Conservation (phyloP, 2,797 vertebrate genomes). For the Enteromius thamalakanensis region DNA sequence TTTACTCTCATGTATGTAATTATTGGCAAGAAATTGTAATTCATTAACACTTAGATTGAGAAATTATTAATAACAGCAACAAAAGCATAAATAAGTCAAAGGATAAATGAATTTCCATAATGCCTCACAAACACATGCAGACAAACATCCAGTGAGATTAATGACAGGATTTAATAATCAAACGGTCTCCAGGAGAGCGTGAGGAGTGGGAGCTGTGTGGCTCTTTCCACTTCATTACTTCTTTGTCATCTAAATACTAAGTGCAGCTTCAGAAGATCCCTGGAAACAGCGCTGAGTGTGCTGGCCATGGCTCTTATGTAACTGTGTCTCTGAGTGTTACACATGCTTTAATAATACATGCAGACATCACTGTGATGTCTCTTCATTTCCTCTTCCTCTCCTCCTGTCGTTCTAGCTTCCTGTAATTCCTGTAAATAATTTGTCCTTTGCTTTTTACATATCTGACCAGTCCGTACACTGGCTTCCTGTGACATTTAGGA, state of each 20-base stretch:
- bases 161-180: not conserved
- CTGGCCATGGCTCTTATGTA: conserved; percentile 7
- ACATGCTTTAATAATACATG: conserved; percentile 37
- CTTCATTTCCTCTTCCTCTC: not conserved
- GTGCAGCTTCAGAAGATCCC: conserved; percentile 1
- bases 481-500: no score
- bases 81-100: not conserved
- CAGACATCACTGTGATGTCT: not conserved
- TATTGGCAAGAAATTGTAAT: no score
- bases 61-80: conserved; percentile 8
- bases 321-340: not conserved
- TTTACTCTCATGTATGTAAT: no score
- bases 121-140: not conserved
- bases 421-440: not conserved
- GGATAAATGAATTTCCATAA: conserved; percentile 5
- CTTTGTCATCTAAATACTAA: conserved; percentile 25
- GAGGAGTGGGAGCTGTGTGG: not conserved
- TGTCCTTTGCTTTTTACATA: not conserved
- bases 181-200: not conserved
- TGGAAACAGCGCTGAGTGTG: not conserved
- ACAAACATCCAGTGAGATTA: conserved; percentile 11
- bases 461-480: no score
- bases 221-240: conserved; percentile 22
- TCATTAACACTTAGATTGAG: no score
- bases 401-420: not conserved